A percentile compares a stretch with the other conserved stretches of the same genome.
These are phyloP conservation scores for Gambelia wislizenii DNA, from an alignment of 2,797 vertebrate genomes.

Conservation along the genomic window DNA sequence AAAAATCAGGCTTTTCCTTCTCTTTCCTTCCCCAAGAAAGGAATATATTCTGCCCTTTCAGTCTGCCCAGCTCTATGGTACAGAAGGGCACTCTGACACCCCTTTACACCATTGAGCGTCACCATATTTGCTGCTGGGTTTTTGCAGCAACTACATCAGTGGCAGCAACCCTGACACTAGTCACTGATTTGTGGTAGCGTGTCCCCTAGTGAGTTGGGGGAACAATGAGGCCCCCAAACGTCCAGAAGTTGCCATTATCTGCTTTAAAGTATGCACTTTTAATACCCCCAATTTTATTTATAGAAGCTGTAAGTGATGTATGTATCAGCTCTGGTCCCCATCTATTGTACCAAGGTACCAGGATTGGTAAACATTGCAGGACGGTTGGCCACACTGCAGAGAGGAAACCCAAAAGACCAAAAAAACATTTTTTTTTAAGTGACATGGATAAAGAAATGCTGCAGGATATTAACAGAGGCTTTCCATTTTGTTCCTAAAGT, in stretches of 20 bases:
- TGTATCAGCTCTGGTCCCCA: not conserved
- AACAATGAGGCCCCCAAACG: no score
- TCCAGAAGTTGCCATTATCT: no score
- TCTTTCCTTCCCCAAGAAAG: not conserved
- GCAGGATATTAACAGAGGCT: not conserved
- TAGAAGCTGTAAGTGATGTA: not conserved
- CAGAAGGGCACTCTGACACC: not conserved
- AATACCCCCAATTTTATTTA: not conserved
- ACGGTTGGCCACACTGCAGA: not conserved
- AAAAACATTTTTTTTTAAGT: no score
- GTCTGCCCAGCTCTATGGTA: not conserved
- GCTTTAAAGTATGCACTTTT: not conserved
- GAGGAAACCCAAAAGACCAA: not conserved
- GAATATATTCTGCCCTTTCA: not conserved
- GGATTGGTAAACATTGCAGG: rapidly evolving
- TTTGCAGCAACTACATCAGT: not conserved
- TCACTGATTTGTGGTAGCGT: not conserved
- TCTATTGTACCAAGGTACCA: not conserved
- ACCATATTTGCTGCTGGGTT: no score
- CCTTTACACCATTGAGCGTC: not conserved
- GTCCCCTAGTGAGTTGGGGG: not conserved
- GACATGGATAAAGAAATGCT: not conserved
- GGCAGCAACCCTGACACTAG: no score
- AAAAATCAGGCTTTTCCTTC: not conserved
- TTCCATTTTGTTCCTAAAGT: not conserved